Percentiles rank a stretch among this genome's conserved stretches.
Evolutionary conservation across 2,113 vertebrate genomes (phyloP).

Genomic region (Tetrax tetrax): DNA sequence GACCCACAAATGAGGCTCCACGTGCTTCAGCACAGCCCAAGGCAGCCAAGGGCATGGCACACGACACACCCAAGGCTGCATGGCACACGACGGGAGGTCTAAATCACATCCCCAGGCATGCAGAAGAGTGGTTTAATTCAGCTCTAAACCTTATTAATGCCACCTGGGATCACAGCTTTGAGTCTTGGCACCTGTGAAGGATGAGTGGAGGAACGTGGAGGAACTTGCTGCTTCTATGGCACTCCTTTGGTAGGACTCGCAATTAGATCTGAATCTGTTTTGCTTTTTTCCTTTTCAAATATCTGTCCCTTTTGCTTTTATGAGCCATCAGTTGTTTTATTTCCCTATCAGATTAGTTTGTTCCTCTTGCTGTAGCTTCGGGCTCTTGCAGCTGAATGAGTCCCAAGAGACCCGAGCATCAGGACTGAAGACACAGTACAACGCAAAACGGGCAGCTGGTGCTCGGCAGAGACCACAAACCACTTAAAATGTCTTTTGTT

Average conservation of each 20-base stretch:
- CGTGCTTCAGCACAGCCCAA: background rate
- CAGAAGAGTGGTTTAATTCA: background rate
- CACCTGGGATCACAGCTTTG: background rate
- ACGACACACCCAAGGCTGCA: too few relatives aligned
- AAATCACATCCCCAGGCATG: background rate
- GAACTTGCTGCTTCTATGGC: background rate
- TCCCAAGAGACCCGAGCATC: background rate
- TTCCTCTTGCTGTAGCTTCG: background rate
- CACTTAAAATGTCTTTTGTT: constrained; percentile 34
- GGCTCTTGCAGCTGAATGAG: background rate
- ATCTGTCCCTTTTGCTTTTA: background rate
- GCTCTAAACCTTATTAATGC: background rate
- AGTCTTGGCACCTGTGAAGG: background rate
- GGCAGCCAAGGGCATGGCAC: background rate
- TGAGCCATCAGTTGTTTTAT: constrained; percentile 12
- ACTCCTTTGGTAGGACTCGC: background rate
- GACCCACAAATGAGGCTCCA: background rate
- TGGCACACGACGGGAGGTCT: background rate
- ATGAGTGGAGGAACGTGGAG: fast-evolving
- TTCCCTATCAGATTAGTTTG: background rate
- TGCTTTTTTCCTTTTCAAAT: background rate
- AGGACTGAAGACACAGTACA: background rate
- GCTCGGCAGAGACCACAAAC: background rate
- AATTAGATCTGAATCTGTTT: background rate
- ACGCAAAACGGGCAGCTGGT: background rate